Percentiles rank a stretch among this genome's conserved stretches.
These are phyloP conservation scores for Panthera leo DNA, from an alignment of 2,113 vertebrate genomes.

Conservation along the genomic window DNA sequence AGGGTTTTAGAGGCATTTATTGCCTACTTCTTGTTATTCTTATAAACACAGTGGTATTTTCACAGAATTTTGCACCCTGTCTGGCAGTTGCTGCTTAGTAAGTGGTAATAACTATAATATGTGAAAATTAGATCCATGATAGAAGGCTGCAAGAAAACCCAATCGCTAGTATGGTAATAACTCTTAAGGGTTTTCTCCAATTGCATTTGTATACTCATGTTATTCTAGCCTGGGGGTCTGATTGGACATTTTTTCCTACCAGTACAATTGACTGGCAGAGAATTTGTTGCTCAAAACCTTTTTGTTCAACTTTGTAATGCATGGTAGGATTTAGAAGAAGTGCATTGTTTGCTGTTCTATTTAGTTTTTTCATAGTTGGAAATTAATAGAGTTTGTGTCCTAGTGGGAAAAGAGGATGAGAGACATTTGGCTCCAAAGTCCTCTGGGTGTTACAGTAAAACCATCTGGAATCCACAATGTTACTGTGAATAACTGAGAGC, in stretches of 20 bases:
- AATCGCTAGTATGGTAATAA: background rate
- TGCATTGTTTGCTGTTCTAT: constrained; percentile 21
- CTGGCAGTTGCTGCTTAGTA: background rate
- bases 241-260: constrained; percentile 36
- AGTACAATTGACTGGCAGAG: background rate
- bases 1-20: background rate
- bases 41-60: background rate
- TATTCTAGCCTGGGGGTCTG: background rate
- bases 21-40: background rate
- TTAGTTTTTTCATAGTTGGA: background rate
- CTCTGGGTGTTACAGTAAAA: background rate
- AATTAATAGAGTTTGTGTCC: background rate
- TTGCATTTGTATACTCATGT: background rate
- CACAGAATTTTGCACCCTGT: background rate
- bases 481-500: background rate
- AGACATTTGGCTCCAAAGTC: background rate
- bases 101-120: background rate
- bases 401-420: background rate
- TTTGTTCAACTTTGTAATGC: background rate
- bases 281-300: constrained; percentile 20
- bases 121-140: background rate
- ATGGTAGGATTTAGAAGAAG: background rate
- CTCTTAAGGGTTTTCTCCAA: background rate
- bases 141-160: constrained; percentile 3
- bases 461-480: background rate